Percentiles rank a stretch among this genome's conserved stretches.
phyloP scores from a whole-genome alignment of 2,113 vertebrate species.

The Ascaphus truei region DNA sequence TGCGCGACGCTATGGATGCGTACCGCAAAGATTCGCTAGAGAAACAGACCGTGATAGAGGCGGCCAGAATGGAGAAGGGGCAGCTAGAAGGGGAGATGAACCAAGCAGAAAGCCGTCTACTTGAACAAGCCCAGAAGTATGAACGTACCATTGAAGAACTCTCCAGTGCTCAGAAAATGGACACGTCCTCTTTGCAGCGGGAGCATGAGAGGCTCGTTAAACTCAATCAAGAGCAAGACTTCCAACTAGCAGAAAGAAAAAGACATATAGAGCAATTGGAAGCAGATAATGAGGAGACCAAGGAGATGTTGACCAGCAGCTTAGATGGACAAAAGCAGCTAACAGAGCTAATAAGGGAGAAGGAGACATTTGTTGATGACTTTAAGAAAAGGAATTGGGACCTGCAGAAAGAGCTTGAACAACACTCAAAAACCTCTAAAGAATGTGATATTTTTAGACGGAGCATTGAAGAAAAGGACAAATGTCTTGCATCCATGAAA shows the following conservation, averaged over 20 bases:
- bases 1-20: constrained; percentile 61
- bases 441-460: constrained; percentile 67
- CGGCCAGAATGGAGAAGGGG: constrained; percentile 77
- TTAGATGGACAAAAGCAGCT: constrained; percentile 85
- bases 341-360: constrained; percentile 82
- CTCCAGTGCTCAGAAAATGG: constrained; percentile 61
- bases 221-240: constrained; percentile 81
- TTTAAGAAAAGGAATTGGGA: constrained; percentile 68
- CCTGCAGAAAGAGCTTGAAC: constrained; percentile 67
- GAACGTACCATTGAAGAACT: constrained; percentile 77
- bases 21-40: constrained; percentile 66
- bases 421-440: constrained; percentile 45
- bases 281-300: constrained; percentile 73
- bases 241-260: constrained; percentile 72
- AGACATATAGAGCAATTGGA: constrained; percentile 72
- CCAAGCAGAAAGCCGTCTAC: constrained; percentile 60
- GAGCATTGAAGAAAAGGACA: constrained; percentile 84
- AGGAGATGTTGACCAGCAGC: constrained; percentile 77
- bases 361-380: constrained; percentile 75
- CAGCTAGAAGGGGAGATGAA: constrained; percentile 72
- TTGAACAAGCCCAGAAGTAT: constrained; percentile 71
- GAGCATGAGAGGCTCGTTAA: constrained; percentile 74
- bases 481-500: constrained; percentile 83
- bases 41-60: constrained; percentile 73
- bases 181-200: constrained; percentile 67